These are phyloP conservation scores for Hylyphantes graminicola DNA, from an alignment of 1,140 invertebrate genomes.

Conservation along the genomic window DNA sequence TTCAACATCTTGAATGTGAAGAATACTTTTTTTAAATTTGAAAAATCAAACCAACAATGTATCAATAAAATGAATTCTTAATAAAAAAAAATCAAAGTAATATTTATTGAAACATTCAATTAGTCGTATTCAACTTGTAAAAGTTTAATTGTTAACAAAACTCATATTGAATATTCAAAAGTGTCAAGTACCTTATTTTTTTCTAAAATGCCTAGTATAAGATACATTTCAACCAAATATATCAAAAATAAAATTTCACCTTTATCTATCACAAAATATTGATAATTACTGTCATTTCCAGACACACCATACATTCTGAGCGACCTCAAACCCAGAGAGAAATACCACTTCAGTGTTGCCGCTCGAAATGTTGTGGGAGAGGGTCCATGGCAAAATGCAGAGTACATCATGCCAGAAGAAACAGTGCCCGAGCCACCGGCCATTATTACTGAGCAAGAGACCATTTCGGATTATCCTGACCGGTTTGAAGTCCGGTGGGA, in stretches of 20 bases:
- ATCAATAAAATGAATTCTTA: too few species aligned
- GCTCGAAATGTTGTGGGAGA: constrained; percentile 84
- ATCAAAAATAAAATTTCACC: not conserved
- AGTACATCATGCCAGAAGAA: constrained; percentile 59
- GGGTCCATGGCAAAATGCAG: constrained; percentile 68
- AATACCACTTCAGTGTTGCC: constrained; percentile 86
- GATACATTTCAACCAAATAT: not conserved
- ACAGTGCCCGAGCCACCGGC: constrained; percentile 61
- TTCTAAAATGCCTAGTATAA: not conserved
- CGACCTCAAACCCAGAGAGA: constrained; percentile 78
- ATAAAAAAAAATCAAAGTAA: too few species aligned
- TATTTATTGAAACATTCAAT: too few species aligned
- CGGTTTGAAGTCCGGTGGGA: constrained; percentile 82
- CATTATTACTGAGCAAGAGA: constrained; percentile 53
- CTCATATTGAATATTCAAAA: too few species aligned
- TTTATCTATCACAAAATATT: not conserved
- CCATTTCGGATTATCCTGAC: constrained; percentile 75
- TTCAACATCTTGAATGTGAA: too few species aligned
- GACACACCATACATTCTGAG: constrained; percentile 75
- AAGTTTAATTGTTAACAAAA: too few species aligned
- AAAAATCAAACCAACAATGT: too few species aligned
- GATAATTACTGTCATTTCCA: not conserved
- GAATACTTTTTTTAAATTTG: too few species aligned
- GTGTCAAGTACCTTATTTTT: too few species aligned
- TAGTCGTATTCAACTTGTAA: too few species aligned